Percentiles rank a stretch among this genome's conserved stretches.
phyloP scores from a whole-genome alignment of 2,113 vertebrate genomes.

The Notechis scutatus region DNA sequence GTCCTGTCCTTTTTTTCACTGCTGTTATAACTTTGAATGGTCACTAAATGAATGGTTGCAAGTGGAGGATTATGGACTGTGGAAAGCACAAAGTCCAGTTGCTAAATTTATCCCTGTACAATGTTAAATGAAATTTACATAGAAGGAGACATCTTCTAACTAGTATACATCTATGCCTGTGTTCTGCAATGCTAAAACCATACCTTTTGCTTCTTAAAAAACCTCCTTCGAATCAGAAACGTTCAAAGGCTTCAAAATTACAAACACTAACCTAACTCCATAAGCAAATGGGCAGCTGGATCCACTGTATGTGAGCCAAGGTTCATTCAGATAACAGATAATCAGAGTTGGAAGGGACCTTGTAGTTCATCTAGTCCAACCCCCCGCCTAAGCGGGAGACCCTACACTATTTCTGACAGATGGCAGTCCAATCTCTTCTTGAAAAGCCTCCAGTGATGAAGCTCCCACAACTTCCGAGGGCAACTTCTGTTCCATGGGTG shows the following conservation, averaged over 20 bases:
- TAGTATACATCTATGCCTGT: background rate
- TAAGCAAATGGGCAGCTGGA: background rate
- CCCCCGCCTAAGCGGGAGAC: no score
- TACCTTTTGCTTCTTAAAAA: background rate
- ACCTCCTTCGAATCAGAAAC: background rate
- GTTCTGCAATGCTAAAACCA: background rate
- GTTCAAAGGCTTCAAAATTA: background rate
- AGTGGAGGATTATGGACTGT: background rate
- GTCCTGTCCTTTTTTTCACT: background rate
- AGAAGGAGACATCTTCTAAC: background rate
- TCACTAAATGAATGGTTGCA: background rate
- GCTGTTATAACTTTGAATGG: background rate
- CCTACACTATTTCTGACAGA: no score
- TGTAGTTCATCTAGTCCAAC: no score
- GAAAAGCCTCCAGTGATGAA: no score
- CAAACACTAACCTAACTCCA: background rate
- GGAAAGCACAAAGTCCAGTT: background rate
- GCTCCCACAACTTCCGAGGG: no score
- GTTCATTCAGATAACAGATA: background rate
- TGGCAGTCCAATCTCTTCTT: no score
- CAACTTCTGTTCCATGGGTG: no score
- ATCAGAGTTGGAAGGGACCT: no score
- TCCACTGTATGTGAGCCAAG: background rate
- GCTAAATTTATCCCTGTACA: background rate
- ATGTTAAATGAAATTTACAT: background rate